Evolutionary conservation across 2,797 vertebrate genomes (phyloP).

Genomic region (Myotis myotis): DNA sequence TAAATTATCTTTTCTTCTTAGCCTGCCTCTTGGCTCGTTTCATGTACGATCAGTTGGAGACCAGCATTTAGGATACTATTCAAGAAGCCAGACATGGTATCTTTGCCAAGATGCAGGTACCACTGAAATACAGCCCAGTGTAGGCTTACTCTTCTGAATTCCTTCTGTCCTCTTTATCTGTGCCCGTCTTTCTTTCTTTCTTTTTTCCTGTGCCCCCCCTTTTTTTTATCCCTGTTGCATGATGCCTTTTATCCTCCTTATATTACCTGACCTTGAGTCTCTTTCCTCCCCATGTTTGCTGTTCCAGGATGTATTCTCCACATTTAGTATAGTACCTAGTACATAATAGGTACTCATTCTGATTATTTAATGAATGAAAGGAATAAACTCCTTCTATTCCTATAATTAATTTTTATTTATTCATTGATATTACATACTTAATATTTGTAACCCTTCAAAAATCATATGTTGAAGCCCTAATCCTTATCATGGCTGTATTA

Average conservation of each 20-base stretch:
- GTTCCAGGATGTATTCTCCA: background rate
- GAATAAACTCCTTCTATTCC: background rate
- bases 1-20: background rate
- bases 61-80: background rate
- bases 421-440: background rate
- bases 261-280: background rate
- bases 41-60: background rate
- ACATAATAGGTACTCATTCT: background rate
- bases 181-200: background rate
- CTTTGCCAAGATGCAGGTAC: background rate
- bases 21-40: slow-evolving; percentile 20
- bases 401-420: background rate
- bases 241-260: background rate
- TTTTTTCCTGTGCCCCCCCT: too few species aligned
- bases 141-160: background rate
- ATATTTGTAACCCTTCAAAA: background rate
- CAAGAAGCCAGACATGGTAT: background rate
- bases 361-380: background rate
- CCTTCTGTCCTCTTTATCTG: background rate
- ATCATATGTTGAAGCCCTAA: background rate
- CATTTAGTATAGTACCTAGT: background rate
- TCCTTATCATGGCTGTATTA: background rate
- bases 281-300: too few species aligned
- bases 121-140: background rate
- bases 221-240: background rate